These are phyloP conservation scores for Microplitis mediator DNA, from an alignment of 1,140 invertebrate genomes.

Conservation along the genomic window DNA sequence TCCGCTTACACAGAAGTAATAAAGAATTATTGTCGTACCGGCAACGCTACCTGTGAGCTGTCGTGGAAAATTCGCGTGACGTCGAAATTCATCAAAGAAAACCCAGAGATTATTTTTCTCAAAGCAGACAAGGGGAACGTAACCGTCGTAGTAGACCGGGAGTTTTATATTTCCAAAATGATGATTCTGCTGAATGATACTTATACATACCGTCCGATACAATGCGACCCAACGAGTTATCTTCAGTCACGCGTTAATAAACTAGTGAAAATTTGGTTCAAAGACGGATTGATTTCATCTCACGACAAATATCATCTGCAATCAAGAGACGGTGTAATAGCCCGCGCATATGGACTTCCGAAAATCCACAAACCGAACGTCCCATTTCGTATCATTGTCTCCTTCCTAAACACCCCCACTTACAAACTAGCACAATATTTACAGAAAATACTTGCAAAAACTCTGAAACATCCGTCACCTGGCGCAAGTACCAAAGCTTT, in stretches of 20 bases:
- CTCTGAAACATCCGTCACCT: constrained; percentile 4
- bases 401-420: constrained; percentile 33
- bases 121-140: constrained; percentile 41
- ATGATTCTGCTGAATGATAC: constrained; percentile 16
- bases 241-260: constrained; percentile 23
- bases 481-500: background rate
- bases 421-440: constrained; percentile 36
- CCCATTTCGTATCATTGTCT: constrained; percentile 41
- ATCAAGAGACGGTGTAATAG: constrained; percentile 5
- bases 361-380: constrained; percentile 42
- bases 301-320: constrained; percentile 9
- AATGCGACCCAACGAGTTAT: constrained; percentile 17
- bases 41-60: background rate
- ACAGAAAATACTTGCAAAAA: constrained; percentile 24
- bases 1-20: background rate
- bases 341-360: constrained; percentile 34
- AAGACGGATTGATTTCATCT: constrained; percentile 21
- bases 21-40: background rate
- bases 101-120: constrained; percentile 30
- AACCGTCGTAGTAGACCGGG: constrained; percentile 32
- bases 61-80: constrained; percentile 13
- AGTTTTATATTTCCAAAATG: constrained; percentile 34
- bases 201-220: constrained; percentile 26
- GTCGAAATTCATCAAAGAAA: constrained; percentile 13
- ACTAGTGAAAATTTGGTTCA: constrained; percentile 19